Percentiles rank a stretch among this genome's conserved stretches.
Conservation (phyloP, 2,888 invertebrate species). For the Zaprionus lineosus region DNA sequence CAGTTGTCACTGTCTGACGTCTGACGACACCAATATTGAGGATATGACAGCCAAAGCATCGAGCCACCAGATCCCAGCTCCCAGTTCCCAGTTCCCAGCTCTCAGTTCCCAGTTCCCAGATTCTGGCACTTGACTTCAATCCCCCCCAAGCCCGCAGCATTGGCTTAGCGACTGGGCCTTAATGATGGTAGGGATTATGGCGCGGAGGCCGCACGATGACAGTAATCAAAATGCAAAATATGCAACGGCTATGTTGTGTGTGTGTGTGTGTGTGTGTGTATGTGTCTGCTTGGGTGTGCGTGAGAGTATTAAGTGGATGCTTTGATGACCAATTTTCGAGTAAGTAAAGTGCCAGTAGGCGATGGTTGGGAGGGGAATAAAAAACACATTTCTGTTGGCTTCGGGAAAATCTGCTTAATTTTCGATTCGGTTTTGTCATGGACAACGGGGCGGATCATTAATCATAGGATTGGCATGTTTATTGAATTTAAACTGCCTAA, state of each 20-base stretch:
- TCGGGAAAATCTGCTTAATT: conserved; percentile 28
- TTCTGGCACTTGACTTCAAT: no score
- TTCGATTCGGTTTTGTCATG: conserved; percentile 26
- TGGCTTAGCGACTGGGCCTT: conserved; percentile 39
- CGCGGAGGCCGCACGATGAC: conserved; percentile 18
- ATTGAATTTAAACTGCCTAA: conserved; percentile 51
- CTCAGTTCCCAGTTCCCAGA: not conserved
- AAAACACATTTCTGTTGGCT: conserved; percentile 1
- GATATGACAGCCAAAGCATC: conserved; percentile 5
- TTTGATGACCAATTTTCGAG: conserved; percentile 41
- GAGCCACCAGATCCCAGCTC: not conserved
- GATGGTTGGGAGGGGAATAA: not conserved
- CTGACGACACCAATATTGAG: conserved; percentile 36
- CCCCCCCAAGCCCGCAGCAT: not conserved
- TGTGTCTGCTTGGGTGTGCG: not conserved
- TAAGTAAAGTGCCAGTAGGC: conserved; percentile 7
- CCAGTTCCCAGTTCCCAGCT: not conserved
- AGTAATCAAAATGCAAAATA: conserved; percentile 60
- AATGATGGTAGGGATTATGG: conserved; percentile 64
- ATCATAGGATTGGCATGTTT: conserved; percentile 55
- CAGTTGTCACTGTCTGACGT: conserved; percentile 26
- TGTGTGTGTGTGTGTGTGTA: not conserved
- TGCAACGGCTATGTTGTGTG: conserved; percentile 27
- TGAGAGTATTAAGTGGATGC: conserved; percentile 4
- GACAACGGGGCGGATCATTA: conserved; percentile 31